Base-by-base conservation (phyloP, 2,113 vertebrate genomes). In the Corythoichthys intestinalis region DNA sequence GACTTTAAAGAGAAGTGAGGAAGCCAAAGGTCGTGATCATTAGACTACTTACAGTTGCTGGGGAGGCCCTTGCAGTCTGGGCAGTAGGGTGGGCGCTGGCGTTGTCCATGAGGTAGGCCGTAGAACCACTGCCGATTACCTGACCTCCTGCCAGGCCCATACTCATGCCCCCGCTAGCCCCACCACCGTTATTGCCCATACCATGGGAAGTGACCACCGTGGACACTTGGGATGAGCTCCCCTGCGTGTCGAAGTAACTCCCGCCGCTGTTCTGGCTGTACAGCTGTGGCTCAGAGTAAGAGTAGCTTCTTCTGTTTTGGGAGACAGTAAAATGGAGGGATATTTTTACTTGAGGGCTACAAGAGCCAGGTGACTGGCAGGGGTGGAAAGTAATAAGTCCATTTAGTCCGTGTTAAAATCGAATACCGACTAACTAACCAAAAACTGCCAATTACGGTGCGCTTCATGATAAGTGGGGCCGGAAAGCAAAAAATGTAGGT, bases 251-350 rank as follows among this genome's bases (percentile, higher is more conserved):
- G 8, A 99, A 99, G 87, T 98, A 99, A 83, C 91, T 94, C 1
- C 95, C 92, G 0, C 94, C 87, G 7, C 94, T 93, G 94, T 95
- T 96, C 79, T 96, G 93, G 67, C 93, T 93, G 63, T 96, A 99
- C 79, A 99, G 92, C 92, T 96, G 95, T 2, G 96, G 93, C 83
- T 99, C 97, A 0, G 94, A 90, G 90, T 99, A 99, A 0, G 96
- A 88, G 69, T 98, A 99, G 0, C 95, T 91, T 77, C 96, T 94
- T 90, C 96, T 99, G 68, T 88, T 74, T 39, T 67, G 83, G 46
- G 66, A 34, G 67, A 68, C 13, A 60, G 14, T 15, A 14, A 6
- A 13, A 34, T 4, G 34, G 54, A 34, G 54, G 11, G 54, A 35
- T 35, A 13, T 57, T 35, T 54, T 6, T 9, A 54, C 50, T 17